Base-by-base conservation (phyloP, 2,888 invertebrate species). In the Gymnosoma rotundatum region DNA sequence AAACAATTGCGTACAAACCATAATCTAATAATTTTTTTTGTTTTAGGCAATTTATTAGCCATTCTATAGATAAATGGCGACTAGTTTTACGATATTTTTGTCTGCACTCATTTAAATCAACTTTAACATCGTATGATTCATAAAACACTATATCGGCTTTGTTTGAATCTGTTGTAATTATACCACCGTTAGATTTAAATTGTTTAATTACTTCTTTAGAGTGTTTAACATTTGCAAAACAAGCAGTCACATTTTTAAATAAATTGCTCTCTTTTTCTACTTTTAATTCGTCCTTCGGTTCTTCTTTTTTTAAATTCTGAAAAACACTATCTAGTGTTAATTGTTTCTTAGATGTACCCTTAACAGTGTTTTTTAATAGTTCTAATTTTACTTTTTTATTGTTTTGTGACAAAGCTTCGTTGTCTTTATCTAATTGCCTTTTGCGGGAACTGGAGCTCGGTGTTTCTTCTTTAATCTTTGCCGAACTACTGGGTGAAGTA, bases 11-110 rank as follows among this genome's bases (percentile, higher is more conserved):
- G 78, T 90, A 89, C 3, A 89, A 82, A 21, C 91, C 89, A 86
- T 88, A 91, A 0, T 88, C 87, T 78, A 88, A 86, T 4, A 88
- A 79, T 16, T 82, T 78, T 12, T 88, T 87, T 16, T 87, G 82
- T 7, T 86, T 66, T 3, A 91, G 66, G 7, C 89, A 90, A 61
- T 89, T 88, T n/a, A 87, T 70, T 54, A 92, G 74, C 92, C 92
- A 92, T 56, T 88, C 86, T 0, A 88, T 80, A 56, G 78, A 88
- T 21, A 92, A 84, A 86, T 92, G 92, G 10, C 89, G 89, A 76
- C 91, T 89, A 36, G 86, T 86, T 14, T 83, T 87, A 25, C 87
- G 88, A 86, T 89, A 92, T 38, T 86, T 88, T 45, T 86, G 14
- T 76, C 92, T 91, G 66, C 16, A 88, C 85, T 87, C 78, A 0